These are phyloP conservation scores for Blomia tropicalis DNA, from an alignment of 2,888 invertebrate species.

Conservation along the genomic window DNA sequence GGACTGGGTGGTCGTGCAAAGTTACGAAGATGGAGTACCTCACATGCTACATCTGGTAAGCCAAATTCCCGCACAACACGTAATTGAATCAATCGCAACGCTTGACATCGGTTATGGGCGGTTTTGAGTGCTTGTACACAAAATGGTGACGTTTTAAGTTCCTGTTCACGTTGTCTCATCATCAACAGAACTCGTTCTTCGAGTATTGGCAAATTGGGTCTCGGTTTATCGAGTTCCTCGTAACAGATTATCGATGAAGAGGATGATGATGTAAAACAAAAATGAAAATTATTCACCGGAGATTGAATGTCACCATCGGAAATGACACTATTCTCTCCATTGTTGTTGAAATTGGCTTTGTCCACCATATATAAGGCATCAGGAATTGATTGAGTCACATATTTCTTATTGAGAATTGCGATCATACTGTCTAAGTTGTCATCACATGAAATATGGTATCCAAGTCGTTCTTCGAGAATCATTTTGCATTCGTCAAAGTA, in stretches of 20 bases:
- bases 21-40: slow-evolving; percentile 43
- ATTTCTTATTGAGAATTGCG: background rate
- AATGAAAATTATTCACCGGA: slow-evolving; percentile 5
- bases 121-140: slow-evolving; percentile 53
- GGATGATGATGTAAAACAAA: slow-evolving; percentile 19
- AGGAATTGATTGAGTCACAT: slow-evolving; percentile 45
- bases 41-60: slow-evolving; percentile 70
- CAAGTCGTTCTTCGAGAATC: slow-evolving; percentile 26
- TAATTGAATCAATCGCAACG: slow-evolving; percentile 59
- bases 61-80: slow-evolving; percentile 85
- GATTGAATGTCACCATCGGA: slow-evolving; percentile 30
- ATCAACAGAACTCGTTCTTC: slow-evolving; percentile 45
- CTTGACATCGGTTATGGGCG: slow-evolving; percentile 50
- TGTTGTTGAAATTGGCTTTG: slow-evolving; percentile 35
- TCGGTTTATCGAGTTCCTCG: slow-evolving; percentile 21
- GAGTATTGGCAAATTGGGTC: slow-evolving; percentile 24
- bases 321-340: background rate
- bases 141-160: slow-evolving; percentile 58
- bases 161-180: slow-evolving; percentile 69
- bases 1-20: background rate
- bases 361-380: slow-evolving; percentile 81
- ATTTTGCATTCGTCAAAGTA: slow-evolving; percentile 80
- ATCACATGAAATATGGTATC: background rate
- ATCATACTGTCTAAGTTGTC: background rate
- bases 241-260: slow-evolving; percentile 21